phyloP scores from a whole-genome alignment of 2,113 vertebrate genomes.

The Ammodramus savannarum region DNA sequence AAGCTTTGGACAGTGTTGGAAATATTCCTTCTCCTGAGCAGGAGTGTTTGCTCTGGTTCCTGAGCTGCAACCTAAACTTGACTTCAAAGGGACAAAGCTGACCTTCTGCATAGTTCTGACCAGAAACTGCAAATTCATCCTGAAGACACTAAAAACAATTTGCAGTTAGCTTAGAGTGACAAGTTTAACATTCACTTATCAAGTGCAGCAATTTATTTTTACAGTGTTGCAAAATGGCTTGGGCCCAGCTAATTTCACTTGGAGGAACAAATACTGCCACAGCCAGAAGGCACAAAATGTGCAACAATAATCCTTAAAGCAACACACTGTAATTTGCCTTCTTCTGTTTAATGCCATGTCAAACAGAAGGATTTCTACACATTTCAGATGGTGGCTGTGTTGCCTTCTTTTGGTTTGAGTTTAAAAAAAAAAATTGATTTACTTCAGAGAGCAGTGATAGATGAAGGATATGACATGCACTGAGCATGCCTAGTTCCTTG shows the following conservation, averaged over 20 bases:
- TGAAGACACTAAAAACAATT: constrained; percentile 60
- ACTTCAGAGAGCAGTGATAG: constrained; percentile 79
- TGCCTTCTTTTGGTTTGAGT: constrained; percentile 76
- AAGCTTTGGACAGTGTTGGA: background rate
- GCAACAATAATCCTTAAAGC: constrained; percentile 68
- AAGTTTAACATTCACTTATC: constrained; percentile 71
- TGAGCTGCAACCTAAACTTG: constrained; percentile 44
- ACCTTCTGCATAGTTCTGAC: background rate
- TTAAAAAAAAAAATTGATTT: constrained; percentile 70
- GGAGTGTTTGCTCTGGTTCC: constrained; percentile 20
- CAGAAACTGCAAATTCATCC: constrained; percentile 44
- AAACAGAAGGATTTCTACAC: constrained; percentile 75
- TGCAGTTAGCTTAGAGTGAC: constrained; percentile 62
- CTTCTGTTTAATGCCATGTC: constrained; percentile 75
- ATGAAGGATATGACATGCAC: constrained; percentile 84
- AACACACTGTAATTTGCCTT: constrained; percentile 50
- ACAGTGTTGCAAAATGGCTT: constrained; percentile 70
- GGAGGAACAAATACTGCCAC: constrained; percentile 66
- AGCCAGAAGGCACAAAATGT: constrained; percentile 74
- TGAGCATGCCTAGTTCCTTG: constrained; percentile 82
- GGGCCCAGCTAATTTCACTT: constrained; percentile 60
- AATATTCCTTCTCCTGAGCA: constrained; percentile 30
- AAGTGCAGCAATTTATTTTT: constrained; percentile 72
- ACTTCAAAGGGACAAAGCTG: constrained; percentile 56
- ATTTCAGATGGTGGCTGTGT: constrained; percentile 71